phyloP scores from a whole-genome alignment of 2,888 invertebrate genomes.

The Chelonus formosanus region DNA sequence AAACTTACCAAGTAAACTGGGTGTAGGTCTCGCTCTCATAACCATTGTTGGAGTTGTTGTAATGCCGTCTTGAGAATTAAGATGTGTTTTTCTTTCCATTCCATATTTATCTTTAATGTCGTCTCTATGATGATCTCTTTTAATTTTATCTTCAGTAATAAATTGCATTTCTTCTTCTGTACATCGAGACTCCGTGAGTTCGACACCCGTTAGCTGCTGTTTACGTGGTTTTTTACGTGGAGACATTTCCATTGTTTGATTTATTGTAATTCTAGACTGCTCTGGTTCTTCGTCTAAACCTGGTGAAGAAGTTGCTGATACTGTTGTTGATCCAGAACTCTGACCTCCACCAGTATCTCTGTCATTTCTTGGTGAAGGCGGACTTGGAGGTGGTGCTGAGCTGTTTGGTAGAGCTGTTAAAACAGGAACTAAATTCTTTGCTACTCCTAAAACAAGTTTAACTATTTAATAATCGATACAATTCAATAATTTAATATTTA shows the following conservation, averaged over 20 bases:
- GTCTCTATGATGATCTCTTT: conserved; percentile 63
- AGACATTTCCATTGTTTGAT: conserved; percentile 71
- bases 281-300: conserved; percentile 72
- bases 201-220: conserved; percentile 72
- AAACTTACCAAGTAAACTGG: conserved; percentile 55
- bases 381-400: conserved; percentile 50
- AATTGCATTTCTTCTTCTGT: conserved; percentile 70
- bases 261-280: conserved; percentile 61
- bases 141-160: conserved; percentile 68
- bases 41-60: conserved; percentile 41
- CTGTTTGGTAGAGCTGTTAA: conserved; percentile 56
- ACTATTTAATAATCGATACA: neutral
- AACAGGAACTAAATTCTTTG: conserved; percentile 61
- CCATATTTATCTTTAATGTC: conserved; percentile 63
- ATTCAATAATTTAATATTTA: conserved; percentile 7
- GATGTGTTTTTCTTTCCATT: conserved; percentile 49
- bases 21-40: conserved; percentile 53
- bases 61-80: conserved; percentile 47
- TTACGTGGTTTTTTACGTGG: conserved; percentile 93
- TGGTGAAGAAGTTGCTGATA: conserved; percentile 86
- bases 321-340: conserved; percentile 82
- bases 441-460: conserved; percentile 45
- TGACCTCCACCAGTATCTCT: conserved; percentile 62
- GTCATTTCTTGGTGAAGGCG: conserved; percentile 61
- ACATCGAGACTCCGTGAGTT: conserved; percentile 58